phyloP scores from a whole-genome alignment of 1,140 invertebrate species.

The Pararge aegeria region DNA sequence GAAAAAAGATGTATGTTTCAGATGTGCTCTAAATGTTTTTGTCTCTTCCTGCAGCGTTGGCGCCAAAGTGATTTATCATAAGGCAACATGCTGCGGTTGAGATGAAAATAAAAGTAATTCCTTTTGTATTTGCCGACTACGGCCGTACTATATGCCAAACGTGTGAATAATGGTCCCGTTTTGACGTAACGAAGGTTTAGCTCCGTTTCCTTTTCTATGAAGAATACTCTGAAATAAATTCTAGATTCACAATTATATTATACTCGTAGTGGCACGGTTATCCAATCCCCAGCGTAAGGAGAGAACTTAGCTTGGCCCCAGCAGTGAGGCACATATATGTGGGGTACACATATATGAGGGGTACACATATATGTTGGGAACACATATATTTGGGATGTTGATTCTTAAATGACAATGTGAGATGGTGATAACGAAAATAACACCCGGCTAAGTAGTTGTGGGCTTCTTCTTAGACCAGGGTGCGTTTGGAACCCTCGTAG shows the following conservation, averaged over 20 bases:
- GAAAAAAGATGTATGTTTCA: not conserved
- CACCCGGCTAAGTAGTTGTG: no score
- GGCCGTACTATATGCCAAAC: constrained; percentile 63
- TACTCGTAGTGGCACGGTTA: no score
- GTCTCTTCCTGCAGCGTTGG: constrained; percentile 43
- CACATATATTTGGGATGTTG: no score
- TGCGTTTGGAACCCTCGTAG: no score
- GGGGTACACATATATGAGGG: no score
- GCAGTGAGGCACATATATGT: no score
- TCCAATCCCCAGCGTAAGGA: no score
- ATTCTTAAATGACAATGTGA: no score
- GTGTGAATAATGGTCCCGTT: constrained; percentile 60
- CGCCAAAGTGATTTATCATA: constrained; percentile 74
- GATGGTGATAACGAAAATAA: no score
- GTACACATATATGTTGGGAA: no score
- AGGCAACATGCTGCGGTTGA: constrained; percentile 70
- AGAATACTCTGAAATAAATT: constrained; percentile 50
- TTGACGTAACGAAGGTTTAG: constrained; percentile 9
- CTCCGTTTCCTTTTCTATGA: constrained; percentile 2
- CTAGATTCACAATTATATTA: constrained; percentile 26
- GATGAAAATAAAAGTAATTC: constrained; percentile 74
- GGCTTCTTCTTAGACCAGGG: no score
- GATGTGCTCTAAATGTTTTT: constrained; percentile 55
- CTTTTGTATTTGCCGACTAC: constrained; percentile 67
- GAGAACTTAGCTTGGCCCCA: no score